Conservation (phyloP, 2,888 invertebrate species). For the Phyllotreta striolata region DNA sequence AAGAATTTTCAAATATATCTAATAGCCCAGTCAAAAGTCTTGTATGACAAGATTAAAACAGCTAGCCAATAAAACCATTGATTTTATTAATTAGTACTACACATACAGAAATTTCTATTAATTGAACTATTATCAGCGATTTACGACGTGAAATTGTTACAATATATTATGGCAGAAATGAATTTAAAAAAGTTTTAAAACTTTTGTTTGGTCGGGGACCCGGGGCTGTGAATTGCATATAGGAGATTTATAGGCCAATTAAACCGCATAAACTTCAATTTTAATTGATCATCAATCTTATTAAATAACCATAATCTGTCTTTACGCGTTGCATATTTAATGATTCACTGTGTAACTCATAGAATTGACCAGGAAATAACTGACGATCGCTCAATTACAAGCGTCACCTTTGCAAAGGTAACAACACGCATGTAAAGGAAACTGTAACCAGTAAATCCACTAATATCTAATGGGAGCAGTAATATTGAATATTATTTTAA, state of each 20-base stretch:
- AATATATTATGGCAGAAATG: no score
- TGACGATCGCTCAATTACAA: conserved; percentile 45
- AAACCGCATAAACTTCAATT: conserved; percentile 8
- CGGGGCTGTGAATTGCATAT: background rate
- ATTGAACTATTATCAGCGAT: background rate
- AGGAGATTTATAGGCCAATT: conserved; percentile 7
- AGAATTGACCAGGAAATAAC: conserved; percentile 54
- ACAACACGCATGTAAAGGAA: conserved; percentile 51
- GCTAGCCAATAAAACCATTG: no score
- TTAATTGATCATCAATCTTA: conserved; percentile 18
- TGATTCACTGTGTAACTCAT: conserved; percentile 30
- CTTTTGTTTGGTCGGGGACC: conserved; percentile 3
- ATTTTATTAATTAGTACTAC: no score
- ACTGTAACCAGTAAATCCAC: conserved; percentile 55
- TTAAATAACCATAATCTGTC: conserved; percentile 15
- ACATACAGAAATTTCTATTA: background rate
- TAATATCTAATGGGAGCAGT: background rate
- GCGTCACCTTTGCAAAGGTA: conserved; percentile 48
- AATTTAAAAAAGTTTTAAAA: background rate
- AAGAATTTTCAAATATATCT: no score
- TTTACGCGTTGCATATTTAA: conserved; percentile 3
- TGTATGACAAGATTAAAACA: no score
- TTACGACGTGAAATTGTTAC: conserved; percentile 1
- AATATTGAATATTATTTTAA: conserved; percentile 5
- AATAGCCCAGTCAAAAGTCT: no score